Evolutionary conservation across 2,888 invertebrate species (phyloP), one percentile per base, ranked within the genome.

Genomic region (Luperina nickerlii): DNA sequence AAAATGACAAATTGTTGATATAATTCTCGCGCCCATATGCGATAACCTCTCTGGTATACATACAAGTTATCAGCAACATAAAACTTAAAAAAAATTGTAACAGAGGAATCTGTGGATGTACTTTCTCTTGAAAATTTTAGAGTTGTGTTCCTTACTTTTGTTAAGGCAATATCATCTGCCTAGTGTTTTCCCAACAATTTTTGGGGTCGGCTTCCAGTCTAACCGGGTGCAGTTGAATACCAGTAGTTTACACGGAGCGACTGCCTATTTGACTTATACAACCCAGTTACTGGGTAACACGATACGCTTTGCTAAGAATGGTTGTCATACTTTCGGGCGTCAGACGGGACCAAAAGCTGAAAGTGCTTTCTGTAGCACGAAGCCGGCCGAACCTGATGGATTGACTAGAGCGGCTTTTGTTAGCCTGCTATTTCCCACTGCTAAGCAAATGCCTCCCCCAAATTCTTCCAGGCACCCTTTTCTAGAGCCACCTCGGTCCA

Each of bases 21-120:
- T 84, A 73, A 76, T 81, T 88, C 77, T 78, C 83, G 86, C 81
- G 75, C 69, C 82, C 79, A 76, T 57, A 15, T 42, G 1, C 57
- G 90, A 88, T 87, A 90, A 86, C 87, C 89, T 73, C 42, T 78
- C 45, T 45, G 74, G 82, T 82, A 71, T 38, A 67, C 54, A 48
- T 48, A 70, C 48, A 69, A 80, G 76, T 70, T 84, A 68, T 87
- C 74, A 70, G 38, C 48, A 75, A 79, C 54, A 78, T 80, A 65
- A 74, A 74, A 86, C 66, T 70, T 76, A 74, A 79, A 77, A n/a
- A 83, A 83, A 72, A 73, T 66, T 76, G 51, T 73, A 57, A 89
- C 78, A 88, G 5, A 75, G 57, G 13, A 78, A 82, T 62, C 76
- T 70, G 1, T 80, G 13, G 88, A 79, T 8, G 8, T 66, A 11